A percentile compares a stretch with the other conserved stretches of the same genome.
Conservation (phyloP, 2,113 vertebrate genomes). For the Pangasianodon hypophthalmus region DNA sequence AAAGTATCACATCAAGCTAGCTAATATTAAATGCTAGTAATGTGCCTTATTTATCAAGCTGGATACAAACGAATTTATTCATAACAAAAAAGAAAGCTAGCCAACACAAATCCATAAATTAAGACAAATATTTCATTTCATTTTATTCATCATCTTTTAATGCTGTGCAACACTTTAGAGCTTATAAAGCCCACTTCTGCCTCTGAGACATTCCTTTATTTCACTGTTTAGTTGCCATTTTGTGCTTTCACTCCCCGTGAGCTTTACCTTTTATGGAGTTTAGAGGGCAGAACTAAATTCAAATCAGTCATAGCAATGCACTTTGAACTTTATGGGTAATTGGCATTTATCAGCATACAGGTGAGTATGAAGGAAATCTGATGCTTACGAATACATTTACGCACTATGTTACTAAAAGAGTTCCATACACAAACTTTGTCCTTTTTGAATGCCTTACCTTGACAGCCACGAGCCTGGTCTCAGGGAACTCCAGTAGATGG, state of each 20-base stretch:
- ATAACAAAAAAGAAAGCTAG: background rate
- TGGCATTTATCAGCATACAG: background rate
- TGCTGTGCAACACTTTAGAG: background rate
- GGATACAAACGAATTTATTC: background rate
- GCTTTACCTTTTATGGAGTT: background rate
- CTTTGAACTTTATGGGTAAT: background rate
- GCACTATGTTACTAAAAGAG: background rate
- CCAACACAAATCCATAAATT: no score
- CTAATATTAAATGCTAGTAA: background rate
- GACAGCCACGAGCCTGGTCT: slow-evolving; percentile 87
- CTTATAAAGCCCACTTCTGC: background rate
- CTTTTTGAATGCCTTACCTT: slow-evolving; percentile 75
- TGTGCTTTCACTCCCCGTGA: background rate
- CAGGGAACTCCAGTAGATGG: slow-evolving; percentile 94
- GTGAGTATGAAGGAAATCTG: background rate
- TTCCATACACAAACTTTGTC: background rate
- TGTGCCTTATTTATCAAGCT: background rate
- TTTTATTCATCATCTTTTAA: background rate
- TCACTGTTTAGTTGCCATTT: no score
- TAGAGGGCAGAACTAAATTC: background rate
- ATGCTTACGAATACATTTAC: background rate
- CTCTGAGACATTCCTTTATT: background rate
- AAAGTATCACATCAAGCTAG: no score
- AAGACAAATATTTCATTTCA: background rate
- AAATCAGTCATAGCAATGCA: background rate